Evolutionary conservation across 1,140 invertebrate genomes (phyloP), one percentile per base, ranked within the genome.

Genomic region (Idris sp.): DNA sequence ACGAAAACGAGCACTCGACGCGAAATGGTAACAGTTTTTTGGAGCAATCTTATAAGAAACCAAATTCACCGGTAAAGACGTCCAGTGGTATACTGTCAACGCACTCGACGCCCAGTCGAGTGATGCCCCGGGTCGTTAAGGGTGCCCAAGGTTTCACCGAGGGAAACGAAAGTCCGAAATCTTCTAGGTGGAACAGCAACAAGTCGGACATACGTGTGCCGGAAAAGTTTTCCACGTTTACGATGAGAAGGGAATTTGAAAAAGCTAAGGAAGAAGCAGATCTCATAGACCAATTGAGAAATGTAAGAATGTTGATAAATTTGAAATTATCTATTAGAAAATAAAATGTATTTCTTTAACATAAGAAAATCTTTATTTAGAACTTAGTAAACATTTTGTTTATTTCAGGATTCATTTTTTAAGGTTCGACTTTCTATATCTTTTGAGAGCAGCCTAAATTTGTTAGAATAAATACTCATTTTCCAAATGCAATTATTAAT

Each of bases 181-280:
- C 83, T 2, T 68, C 83, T 2, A 82, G 84, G 54, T 91, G 93
- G 92, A 94, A 92, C 77, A 91, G 91, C 62, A 28, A 91, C 65
- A 19, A 18, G 10, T 16, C 46, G 4, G 59, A 62, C 25, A 36
- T 64, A 0, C 92, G 93, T 65, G 84, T 91, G 49, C 86, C 91
- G 11, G 93, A 94, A 64, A 96, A 96, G 82, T 90, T 95, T 72
- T 94, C 93, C 72, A 43, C 64, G 2, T 97, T 97, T 84, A 97
- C 96, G 4, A 96, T 97, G 92, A 92, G 95, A 77, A 89, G 96
- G 62, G 95, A 97, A 81, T 95, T 96, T 59, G 95, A 97, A 80
- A 93, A 95, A 78, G 94, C 94, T 65, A 92, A 93, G 79, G 96
- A 97, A 85, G 96, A 98, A 83, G 92, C 92, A 10, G 94, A 97